phyloP scores from a whole-genome alignment of 2,113 vertebrate genomes.

The Motacilla tschutschensis region DNA sequence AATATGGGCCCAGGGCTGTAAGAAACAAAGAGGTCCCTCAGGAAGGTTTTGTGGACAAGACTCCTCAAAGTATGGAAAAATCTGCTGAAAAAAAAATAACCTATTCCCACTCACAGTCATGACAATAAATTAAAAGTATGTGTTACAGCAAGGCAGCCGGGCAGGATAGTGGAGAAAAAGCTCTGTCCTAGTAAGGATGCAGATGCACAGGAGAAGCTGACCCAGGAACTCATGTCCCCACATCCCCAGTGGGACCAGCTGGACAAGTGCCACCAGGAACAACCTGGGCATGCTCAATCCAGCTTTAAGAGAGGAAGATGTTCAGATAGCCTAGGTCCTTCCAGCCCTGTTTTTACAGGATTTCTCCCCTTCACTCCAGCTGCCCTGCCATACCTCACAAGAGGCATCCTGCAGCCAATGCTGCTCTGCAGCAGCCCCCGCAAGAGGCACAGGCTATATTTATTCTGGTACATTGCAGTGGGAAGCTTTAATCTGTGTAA shows the following conservation, averaged over 20 bases:
- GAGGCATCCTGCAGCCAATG: conserved; percentile 1
- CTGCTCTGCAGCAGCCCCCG: conserved; percentile 25
- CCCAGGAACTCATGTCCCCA: neutral
- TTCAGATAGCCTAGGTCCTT: neutral
- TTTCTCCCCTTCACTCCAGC: neutral
- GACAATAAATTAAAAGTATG: neutral
- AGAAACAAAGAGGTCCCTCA: fast-evolving
- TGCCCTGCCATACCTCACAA: neutral
- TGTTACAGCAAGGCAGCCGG: neutral
- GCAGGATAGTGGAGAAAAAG: neutral
- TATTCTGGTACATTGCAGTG: conserved; percentile 65
- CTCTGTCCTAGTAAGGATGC: neutral
- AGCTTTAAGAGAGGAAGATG: neutral
- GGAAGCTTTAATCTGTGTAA: conserved; percentile 74
- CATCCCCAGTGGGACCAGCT: fast-evolving
- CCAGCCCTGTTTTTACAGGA: neutral
- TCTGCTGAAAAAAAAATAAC: neutral
- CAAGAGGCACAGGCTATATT: conserved; percentile 62
- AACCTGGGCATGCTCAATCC: neutral
- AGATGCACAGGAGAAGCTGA: neutral
- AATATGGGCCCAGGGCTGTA: neutral
- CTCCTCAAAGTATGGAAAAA: neutral
- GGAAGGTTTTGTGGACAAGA: neutral
- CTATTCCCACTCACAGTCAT: neutral
- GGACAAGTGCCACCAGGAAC: neutral